phyloP scores from a whole-genome alignment of 2,888 invertebrate genomes.

The Pemphredon lugubris region DNA sequence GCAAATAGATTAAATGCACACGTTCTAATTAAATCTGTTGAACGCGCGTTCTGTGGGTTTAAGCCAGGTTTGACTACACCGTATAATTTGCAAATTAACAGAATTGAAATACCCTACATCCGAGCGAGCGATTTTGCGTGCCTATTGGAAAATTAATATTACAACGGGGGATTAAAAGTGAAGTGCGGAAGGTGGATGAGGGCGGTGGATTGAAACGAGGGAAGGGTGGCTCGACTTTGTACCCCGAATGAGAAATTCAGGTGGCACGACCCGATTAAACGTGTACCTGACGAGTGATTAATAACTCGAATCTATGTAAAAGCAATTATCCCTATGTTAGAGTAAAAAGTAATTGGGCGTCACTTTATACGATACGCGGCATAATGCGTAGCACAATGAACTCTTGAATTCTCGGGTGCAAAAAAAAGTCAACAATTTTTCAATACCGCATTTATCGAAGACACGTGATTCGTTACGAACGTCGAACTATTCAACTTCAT shows the following conservation, averaged over 20 bases:
- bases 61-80: not conserved
- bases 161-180: not conserved
- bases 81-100: constrained; percentile 30
- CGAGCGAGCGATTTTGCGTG: not conserved
- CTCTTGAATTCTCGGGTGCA: not conserved
- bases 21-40: constrained; percentile 35
- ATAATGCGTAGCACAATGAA: not conserved
- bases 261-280: not conserved
- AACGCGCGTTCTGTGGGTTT: constrained; percentile 3
- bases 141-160: not conserved
- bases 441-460: too few species aligned
- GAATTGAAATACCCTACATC: constrained; percentile 19
- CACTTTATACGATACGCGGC: not conserved
- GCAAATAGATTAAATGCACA: constrained; percentile 25
- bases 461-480: too few species aligned
- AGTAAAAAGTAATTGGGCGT: constrained; percentile 1
- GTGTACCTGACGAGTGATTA: not conserved
- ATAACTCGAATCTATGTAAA: constrained; percentile 1
- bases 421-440: too few species aligned
- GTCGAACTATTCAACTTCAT: too few species aligned
- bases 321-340: not conserved
- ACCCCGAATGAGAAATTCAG: not conserved
- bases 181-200: too few species aligned
- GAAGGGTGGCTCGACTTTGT: not conserved
- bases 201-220: too few species aligned